Conservation (phyloP, 2,113 vertebrate genomes). For the Anhinga rufa region DNA sequence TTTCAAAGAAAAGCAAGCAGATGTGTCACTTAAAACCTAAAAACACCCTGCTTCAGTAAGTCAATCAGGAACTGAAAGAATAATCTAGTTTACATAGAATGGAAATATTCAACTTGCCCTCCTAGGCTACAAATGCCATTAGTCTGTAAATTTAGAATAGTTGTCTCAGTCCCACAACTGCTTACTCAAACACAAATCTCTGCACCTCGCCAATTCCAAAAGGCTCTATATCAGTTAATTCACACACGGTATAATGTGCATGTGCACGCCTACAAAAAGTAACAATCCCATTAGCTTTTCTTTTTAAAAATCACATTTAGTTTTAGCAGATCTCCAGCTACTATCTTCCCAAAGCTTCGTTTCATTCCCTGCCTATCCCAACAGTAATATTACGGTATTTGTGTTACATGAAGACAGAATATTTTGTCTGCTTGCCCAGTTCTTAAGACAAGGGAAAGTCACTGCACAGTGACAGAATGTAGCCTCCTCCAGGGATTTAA, state of each 20-base stretch:
- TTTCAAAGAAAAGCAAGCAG: not conserved
- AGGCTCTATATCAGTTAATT: not conserved
- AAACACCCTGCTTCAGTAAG: not conserved
- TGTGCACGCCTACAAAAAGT: not conserved
- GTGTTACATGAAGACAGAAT: not conserved
- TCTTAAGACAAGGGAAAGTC: not conserved
- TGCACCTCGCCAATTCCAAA: not conserved
- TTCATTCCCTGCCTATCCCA: not conserved
- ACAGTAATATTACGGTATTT: not conserved
- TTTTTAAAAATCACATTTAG: not conserved
- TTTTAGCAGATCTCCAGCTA: not conserved
- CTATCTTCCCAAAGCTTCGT: not conserved
- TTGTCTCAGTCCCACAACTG: not conserved
- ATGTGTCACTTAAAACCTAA: not conserved
- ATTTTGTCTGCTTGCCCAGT: not conserved
- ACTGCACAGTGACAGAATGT: not conserved
- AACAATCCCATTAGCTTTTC: not conserved
- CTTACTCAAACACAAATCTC: not conserved
- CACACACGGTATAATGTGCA: accelerated
- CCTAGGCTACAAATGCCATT: not conserved
- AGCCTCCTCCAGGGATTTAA: not conserved
- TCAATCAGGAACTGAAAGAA: not conserved
- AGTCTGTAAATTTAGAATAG: not conserved
- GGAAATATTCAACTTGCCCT: not conserved
- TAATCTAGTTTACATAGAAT: not conserved